Conservation (phyloP, 2,113 vertebrate genomes). For the Sphaerodactylus townsendi region DNA sequence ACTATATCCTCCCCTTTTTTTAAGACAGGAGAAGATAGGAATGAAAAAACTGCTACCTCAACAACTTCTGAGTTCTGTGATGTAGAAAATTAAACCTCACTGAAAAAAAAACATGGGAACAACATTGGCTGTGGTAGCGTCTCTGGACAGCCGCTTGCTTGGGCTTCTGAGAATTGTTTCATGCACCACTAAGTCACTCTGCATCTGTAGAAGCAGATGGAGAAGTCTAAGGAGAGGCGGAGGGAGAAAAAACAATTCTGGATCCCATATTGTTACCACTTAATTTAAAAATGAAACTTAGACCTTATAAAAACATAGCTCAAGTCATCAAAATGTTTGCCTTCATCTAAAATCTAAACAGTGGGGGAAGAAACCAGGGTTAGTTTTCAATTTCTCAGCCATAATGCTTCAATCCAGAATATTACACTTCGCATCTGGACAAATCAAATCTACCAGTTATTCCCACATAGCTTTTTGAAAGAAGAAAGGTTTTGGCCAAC, state of each 20-base stretch:
- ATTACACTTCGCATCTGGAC: no score
- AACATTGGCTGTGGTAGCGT: slow-evolving; percentile 13
- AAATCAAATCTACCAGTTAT: no score
- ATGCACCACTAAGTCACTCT: slow-evolving; percentile 21
- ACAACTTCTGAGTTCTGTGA: background rate
- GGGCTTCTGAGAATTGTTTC: slow-evolving; percentile 19
- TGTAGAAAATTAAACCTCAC: slow-evolving; percentile 27
- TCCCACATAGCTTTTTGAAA: no score
- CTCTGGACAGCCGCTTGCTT: background rate
- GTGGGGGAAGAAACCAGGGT: background rate
- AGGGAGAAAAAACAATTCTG: background rate
- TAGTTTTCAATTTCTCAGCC: no score
- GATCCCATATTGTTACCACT: background rate
- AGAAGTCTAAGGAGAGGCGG: background rate
- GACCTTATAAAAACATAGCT: background rate
- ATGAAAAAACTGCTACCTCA: background rate
- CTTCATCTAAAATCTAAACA: background rate
- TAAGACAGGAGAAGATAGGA: background rate
- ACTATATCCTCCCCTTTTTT: background rate
- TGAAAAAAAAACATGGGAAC: slow-evolving; percentile 2
- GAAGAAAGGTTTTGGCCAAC: no score
- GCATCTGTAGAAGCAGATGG: slow-evolving; percentile 46
- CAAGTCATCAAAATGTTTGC: background rate
- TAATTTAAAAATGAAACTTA: background rate
- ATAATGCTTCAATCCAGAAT: no score